These are phyloP conservation scores for Macrotus californicus DNA, from an alignment of 2,113 vertebrate genomes.

Conservation along the genomic window DNA sequence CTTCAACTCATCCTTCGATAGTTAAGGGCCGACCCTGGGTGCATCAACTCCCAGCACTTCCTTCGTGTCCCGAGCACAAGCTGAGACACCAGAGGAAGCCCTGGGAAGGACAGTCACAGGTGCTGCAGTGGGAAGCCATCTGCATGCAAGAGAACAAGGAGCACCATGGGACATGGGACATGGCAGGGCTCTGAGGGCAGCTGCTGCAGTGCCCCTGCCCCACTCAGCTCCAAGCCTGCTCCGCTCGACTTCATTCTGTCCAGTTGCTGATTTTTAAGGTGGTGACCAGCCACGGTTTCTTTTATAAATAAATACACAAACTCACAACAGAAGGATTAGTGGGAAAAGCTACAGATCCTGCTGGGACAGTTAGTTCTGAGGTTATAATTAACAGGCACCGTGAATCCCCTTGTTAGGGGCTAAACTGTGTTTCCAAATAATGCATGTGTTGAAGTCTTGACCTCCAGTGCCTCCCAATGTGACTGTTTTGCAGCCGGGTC, in stretches of 20 bases:
- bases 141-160: neutral
- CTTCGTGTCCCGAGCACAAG: neutral
- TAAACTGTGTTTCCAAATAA: neutral
- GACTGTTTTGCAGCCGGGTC: neutral
- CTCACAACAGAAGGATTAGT: neutral
- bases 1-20: neutral
- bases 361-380: neutral
- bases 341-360: neutral
- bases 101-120: neutral
- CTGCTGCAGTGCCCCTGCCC: neutral
- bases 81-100: neutral
- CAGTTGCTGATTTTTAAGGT: neutral
- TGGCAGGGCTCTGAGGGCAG: too few species aligned
- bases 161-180: rapidly evolving
- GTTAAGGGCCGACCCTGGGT: neutral
- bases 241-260: neutral
- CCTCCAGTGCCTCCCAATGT: neutral
- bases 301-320: neutral
- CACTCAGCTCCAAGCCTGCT: neutral
- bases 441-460: neutral
- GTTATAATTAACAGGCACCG: neutral
- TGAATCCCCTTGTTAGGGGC: neutral
- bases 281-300: neutral
- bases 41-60: neutral
- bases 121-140: neutral